Base-by-base conservation (phyloP, 2,888 invertebrate genomes). In the Cancer borealis region DNA sequence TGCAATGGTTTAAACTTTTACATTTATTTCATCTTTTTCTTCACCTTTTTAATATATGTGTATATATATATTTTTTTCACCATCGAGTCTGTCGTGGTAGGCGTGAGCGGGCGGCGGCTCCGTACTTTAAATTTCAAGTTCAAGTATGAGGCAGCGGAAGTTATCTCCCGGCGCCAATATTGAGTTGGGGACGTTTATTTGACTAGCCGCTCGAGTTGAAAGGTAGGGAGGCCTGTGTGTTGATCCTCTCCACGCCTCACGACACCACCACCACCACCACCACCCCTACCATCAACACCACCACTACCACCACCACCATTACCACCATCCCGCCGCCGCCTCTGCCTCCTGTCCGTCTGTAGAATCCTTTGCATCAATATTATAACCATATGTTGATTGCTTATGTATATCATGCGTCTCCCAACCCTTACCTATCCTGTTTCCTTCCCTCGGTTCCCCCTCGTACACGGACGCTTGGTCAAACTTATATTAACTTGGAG, bases 101-200 rank as follows among this genome's bases (percentile, higher is more conserved):
- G 73, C n/a, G 73, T 73, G 60, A 21, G 60, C 73, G 73, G 73
- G 73, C 73, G n/a, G 73, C 21, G 73, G 26, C 84, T 84, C 84
- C n/a, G 39, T 30, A 30, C 84, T 84, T 39, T 14, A 17, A 30
- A 84, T 84, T 84, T 84, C 14, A 39, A 84, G 84, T 84, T 84
- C 84, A 30, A 84, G 84, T 84, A 84, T 30, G 1, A 84, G 84
- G 30, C 39, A 73, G 8, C 84, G 30, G 39, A 84, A 84, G 84
- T 84, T 84, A 84, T 39, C 39, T 84, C 84, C 30, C 84, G 84
- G 10, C 84, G 17, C 84, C 84, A 39, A 84, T 84, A 84, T 84
- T 84, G 84, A 84, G 39, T 84, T 39, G 39, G 84, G 84, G 39
- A 84, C 84, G 84, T 84, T 84, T 84, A 84, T 84, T 84, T 84